Percentiles rank a stretch among this genome's conserved stretches.
phyloP scores from a whole-genome alignment of 2,888 invertebrate species.

The Melanchra persicariae region DNA sequence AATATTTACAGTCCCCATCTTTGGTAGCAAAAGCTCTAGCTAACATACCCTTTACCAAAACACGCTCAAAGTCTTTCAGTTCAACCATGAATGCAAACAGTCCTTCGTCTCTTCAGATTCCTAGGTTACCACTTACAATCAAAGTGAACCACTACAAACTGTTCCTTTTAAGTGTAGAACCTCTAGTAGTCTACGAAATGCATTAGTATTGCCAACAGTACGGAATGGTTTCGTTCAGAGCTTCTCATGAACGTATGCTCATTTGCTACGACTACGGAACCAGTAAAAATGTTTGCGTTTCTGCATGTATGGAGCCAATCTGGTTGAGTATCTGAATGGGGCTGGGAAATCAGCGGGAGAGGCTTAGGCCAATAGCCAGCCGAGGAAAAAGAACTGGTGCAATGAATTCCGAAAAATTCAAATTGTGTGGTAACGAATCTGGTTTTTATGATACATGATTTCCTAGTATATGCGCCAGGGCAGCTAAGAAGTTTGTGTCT shows the following conservation, averaged over 20 bases:
- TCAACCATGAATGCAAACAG: background rate
- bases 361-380: background rate
- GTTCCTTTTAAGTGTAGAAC: conserved; percentile 27
- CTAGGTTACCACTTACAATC: conserved; percentile 16
- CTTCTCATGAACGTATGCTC: conserved; percentile 52
- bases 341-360: conserved; percentile 36
- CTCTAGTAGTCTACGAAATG: conserved; percentile 36
- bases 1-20: conserved; percentile 5
- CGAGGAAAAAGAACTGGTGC: background rate
- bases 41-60: background rate
- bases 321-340: conserved; percentile 61
- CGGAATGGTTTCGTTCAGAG: conserved; percentile 43
- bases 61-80: conserved; percentile 22
- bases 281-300: conserved; percentile 66
- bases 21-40: background rate
- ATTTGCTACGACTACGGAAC: conserved; percentile 43
- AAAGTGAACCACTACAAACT: conserved; percentile 23
- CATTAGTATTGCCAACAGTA: conserved; percentile 55
- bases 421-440: background rate
- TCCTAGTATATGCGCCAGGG: too few relatives aligned
- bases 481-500: background rate
- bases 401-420: background rate
- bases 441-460: too few relatives aligned
- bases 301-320: conserved; percentile 64
- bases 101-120: background rate